Evolutionary conservation across 2,113 vertebrate genomes (phyloP), one percentile per base, ranked within the genome.

Genomic region (Platycercus adscitus): DNA sequence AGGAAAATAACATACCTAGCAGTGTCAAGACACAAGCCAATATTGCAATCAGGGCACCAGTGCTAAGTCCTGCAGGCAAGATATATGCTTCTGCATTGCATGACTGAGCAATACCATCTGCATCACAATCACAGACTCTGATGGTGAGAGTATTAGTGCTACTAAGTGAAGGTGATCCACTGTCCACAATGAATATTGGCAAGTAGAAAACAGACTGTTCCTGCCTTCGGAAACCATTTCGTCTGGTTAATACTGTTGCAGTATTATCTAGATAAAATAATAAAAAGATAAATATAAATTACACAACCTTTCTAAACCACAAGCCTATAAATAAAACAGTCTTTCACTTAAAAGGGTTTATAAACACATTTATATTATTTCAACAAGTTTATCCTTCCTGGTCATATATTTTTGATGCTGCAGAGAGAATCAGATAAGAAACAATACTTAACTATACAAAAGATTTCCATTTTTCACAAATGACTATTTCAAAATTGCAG

Each of bases 101-200:
- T 3, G 99, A 99, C 95, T 98, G 98, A 63, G 99, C 98, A n/a
- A 98, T 88, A 5, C 99, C 98, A 5, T 99, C 98, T 0, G 97
- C 94, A 50, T 99, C 98, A 17, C 99, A 99, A 61, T 99, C 99
- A 35, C 99, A 99, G 69, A 99, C 99, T 1, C 98, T 98, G 89
- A 99, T 99, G 6, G 98, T 98, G 24, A 99, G 98, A 1, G 99
- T 99, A 89, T 99, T 99, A 52, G 99, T 99, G 97, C 99, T 99
- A 96, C 99, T 99, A 37, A 99, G 98, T 0, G 99, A 98, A 5
- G 99, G 99, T 9, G 98, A 99, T 13, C 99, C 99, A 9, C 98
- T 99, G 98, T 99, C 99, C 97, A 98, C 97, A 17, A 99, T 99
- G 97, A 99, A 97, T 93, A 99, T 98, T 0, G 99, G 99, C 96